Base-by-base conservation (phyloP, 1,140 invertebrate genomes). In the Cherax quadricarinatus region DNA sequence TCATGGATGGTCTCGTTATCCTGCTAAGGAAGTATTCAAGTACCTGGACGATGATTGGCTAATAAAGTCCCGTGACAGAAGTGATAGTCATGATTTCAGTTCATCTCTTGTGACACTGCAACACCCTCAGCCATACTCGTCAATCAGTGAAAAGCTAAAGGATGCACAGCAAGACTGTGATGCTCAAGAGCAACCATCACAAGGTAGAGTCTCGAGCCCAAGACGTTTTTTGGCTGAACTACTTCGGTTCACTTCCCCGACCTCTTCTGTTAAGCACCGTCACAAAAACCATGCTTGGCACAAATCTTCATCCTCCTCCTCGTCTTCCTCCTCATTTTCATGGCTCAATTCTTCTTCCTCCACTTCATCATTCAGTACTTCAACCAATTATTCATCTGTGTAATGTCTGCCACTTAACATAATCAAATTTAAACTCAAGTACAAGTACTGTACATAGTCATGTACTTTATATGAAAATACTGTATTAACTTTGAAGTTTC, bases 11-110 rank as follows among this genome's bases (percentile, higher is more conserved):
- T 96, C 97, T 94, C 95, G 97, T 18, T 97, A 97, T 93, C 96
- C 96, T 89, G 96, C 97, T 18, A 96, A 96, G n/a, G 97, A 98
- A 95, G 96, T 97, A 41, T 96, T 95, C 91, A 97, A 97, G 94
- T 98, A 97, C 94, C 94, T 97, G 89, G 96, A 97, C 93, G 97
- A 98, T 94, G 94, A 95, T 6, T 98, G 97, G 97, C 95, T 97
- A 81, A 95, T 96, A 86, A 96, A 95, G 87, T 96, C 88, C 21
- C 60, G 86, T 12, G 94, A 94, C 62, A 51, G 91, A n/a, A 88
- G 79, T 60, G 91, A 88, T 66, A 92, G 86, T 66, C 62, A 88
- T 18, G 91, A 92, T 30, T 83, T 73, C 48, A 81, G n/a, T 41
- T 73, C 75, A n/a, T 84, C 89, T 5, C 82, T 75, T 66, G 66